These are phyloP conservation scores for Tipula confusa DNA, from an alignment of 2,888 invertebrate species.

Conservation along the genomic window DNA sequence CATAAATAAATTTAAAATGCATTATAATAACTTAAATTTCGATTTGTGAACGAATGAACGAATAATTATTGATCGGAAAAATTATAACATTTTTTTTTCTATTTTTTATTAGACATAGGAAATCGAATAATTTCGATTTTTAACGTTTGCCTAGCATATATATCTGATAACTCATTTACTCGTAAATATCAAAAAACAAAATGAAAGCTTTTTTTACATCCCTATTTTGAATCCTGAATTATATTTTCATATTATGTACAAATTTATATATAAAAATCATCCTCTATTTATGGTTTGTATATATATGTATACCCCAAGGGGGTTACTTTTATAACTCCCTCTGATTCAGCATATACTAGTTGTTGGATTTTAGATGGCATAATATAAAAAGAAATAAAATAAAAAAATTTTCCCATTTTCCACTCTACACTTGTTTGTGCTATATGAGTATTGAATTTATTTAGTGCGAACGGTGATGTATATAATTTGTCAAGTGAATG, in stretches of 20 bases:
- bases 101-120: no score
- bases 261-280: not conserved
- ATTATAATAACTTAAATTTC: no score
- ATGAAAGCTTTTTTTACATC: not conserved
- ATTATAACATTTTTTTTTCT: no score
- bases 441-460: not conserved
- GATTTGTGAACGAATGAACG: not conserved
- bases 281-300: not conserved
- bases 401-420: not conserved
- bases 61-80: not conserved
- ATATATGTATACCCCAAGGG: not conserved
- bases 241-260: not conserved
- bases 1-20: not conserved
- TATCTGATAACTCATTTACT: not conserved
- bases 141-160: no score
- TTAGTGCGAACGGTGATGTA: not conserved
- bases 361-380: not conserved
- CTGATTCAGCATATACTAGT: not conserved
- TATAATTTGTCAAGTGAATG: not conserved
- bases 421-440: not conserved
- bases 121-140: no score
- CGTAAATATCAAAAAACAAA: not conserved
- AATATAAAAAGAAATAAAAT: not conserved
- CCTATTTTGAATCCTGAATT: not conserved
- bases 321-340: not conserved